Conservation (phyloP, 2,888 invertebrate genomes). For the Caenorhabditis macrosperma region DNA sequence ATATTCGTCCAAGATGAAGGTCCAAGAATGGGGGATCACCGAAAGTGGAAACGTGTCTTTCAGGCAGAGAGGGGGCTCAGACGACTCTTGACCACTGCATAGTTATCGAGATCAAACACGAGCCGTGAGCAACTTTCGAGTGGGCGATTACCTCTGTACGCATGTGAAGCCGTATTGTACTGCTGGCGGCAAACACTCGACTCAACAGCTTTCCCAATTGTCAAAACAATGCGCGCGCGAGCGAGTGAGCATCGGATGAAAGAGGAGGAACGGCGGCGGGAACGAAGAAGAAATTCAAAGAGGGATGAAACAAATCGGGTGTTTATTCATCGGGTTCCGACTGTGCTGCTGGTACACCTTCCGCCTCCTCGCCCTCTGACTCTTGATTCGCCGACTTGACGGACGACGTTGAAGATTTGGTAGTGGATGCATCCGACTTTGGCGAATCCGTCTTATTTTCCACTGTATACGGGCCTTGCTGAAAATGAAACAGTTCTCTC, state of each 20-base stretch:
- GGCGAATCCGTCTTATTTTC: too few species aligned
- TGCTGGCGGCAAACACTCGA: conserved; percentile 42
- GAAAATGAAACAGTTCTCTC: background rate
- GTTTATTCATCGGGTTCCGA: too few species aligned
- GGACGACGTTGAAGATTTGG: too few species aligned
- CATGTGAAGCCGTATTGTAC: conserved; percentile 50
- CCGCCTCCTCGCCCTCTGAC: too few species aligned
- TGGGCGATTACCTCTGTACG: conserved; percentile 45
- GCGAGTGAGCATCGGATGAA: too few species aligned
- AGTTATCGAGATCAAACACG: conserved; percentile 35
- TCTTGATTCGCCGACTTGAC: too few species aligned
- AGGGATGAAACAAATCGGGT: background rate
- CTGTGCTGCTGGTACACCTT: too few species aligned
- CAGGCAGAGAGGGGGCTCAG: too few species aligned
- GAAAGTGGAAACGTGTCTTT: background rate
- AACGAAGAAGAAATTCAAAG: background rate
- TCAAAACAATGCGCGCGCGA: conserved; percentile 7
- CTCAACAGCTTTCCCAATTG: conserved; percentile 38
- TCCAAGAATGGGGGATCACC: background rate
- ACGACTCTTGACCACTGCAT: background rate
- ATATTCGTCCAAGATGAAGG: background rate
- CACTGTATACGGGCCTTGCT: too few species aligned
- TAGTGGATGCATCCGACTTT: too few species aligned
- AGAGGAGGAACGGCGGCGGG: too few species aligned
- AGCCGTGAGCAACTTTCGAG: conserved; percentile 32